Conservation (phyloP, 2,888 invertebrate genomes). For the Limnephilus auricula region DNA sequence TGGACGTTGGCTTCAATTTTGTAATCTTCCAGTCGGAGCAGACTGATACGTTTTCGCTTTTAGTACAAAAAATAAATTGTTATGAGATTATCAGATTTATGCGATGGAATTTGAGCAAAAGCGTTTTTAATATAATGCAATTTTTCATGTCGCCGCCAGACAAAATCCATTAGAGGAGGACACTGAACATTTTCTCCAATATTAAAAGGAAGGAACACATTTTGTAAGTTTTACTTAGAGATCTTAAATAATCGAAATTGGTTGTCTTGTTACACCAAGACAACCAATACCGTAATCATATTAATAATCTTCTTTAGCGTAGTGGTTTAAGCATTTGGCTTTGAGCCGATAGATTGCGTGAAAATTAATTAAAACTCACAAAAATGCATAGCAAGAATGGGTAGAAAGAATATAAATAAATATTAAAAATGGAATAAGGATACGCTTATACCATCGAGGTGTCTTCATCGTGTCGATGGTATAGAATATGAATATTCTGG, state of each 20-base stretch:
- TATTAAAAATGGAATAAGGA: background rate
- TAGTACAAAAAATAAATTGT: background rate
- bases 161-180: constrained; percentile 10
- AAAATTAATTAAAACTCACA: background rate
- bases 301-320: too few species aligned
- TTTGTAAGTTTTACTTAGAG: background rate
- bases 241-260: background rate
- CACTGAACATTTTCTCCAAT: background rate
- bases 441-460: too few species aligned
- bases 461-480: background rate
- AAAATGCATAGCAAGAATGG: background rate
- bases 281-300: too few species aligned
- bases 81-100: background rate
- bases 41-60: background rate
- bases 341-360: background rate
- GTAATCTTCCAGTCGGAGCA: background rate
- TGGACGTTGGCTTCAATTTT: background rate
- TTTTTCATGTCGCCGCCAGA: constrained; percentile 4
- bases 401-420: background rate
- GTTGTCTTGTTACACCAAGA: background rate
- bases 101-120: background rate
- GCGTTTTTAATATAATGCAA: background rate
- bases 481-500: background rate
- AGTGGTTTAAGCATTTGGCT: too few species aligned
- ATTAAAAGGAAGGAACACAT: background rate